Evolutionary conservation across 2,888 invertebrate genomes (phyloP), one percentile per base, ranked within the genome.

Genomic region (Acanthoscelides obtectus): DNA sequence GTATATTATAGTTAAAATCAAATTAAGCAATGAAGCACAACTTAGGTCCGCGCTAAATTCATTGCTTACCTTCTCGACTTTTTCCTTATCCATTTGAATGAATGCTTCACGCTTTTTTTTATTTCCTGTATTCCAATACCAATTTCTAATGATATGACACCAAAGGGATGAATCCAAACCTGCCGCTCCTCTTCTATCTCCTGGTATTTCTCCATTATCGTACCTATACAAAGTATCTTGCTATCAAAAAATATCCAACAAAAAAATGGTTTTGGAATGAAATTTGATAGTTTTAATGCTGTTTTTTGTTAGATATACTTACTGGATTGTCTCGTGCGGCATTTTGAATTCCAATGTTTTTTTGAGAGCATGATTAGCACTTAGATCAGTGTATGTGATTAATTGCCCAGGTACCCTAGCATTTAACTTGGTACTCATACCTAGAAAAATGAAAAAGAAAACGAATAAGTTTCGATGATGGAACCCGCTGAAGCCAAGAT

Each of bases 81-180:
- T 3, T 45, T 6, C 12, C 6, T 12, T 45, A 12, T 45, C 12
- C 45, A 6, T 45, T 45, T 45, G 6, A 1, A 45, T 45, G 17
- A 12, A 1, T 25, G 25, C 6, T 5, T 3, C 12, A 20, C 20
- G n/a, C 65, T 12, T 66, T 20, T 66, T 66, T 1, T 45, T 45
- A 45, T 12, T 45, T 45, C 17, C 8, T 4, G 45, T 45, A 12
- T 6, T 12, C 8, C 8, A 66, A 19, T 12, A 87, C 92, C 92
- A 93, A 77, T 91, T 92, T 20, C 90, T 86, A 73, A 89, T 88
- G 2, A 91, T 82, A 79, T 91, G 91, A 0, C 90, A 85, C 85
- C 90, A 94, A 21, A 94, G 85, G 0, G 89, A 86, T 0, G 93
- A 91, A 81, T 94, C 92, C 0, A 93, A 85, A 0, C 94, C 94